Evolutionary conservation across 2,113 vertebrate species (phyloP), one percentile per base, ranked within the genome.

Genomic region (Oxyruncus cristatus): DNA sequence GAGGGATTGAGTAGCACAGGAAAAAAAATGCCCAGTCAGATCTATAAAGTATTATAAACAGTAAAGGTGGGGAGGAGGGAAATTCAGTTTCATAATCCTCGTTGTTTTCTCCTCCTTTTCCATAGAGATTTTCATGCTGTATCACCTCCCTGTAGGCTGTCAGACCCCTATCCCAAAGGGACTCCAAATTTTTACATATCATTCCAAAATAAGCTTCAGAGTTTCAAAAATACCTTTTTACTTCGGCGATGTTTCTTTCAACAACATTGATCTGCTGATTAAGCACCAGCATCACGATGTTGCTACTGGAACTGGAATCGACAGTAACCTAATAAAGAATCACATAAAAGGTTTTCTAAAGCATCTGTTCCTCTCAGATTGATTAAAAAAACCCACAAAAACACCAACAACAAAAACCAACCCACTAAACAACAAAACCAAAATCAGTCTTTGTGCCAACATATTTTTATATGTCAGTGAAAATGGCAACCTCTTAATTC

Each of bases 181-280:
- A 41, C 35, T 85, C 20, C n/a, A 14, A 26, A 52, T 56, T 42
- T 84, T 41, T 37, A 72, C 27, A 6, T 37, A 27, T 21, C 70
- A 1, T 19, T 52, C 11, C 39, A 82, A 52, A 85, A 52, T 41
- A 85, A 92, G 42, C 9, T 23, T 71, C 26, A 44, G 12, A 22
- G 11, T 49, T 92, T 76, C 32, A 87, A 33, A 84, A 95, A 68
- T 96, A 98, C 98, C 76, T 93, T 89, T 98, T 95, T 58, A 98
- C 30, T 79, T 97, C 76, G 14, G 12, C 37, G 20, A 95, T 46
- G 22, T 97, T 97, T 53, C 53, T 97, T 85, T 98, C 98, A 73
- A 98, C 98, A 2, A 11, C 30, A 15, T 98, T 97, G 46, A 96
- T 94, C 4, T 95, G 96, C 93, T 96, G 97, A 91, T 97, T 98